Evolutionary conservation across 2,113 vertebrate species (phyloP).

Genomic region (Hippocampus abdominalis): DNA sequence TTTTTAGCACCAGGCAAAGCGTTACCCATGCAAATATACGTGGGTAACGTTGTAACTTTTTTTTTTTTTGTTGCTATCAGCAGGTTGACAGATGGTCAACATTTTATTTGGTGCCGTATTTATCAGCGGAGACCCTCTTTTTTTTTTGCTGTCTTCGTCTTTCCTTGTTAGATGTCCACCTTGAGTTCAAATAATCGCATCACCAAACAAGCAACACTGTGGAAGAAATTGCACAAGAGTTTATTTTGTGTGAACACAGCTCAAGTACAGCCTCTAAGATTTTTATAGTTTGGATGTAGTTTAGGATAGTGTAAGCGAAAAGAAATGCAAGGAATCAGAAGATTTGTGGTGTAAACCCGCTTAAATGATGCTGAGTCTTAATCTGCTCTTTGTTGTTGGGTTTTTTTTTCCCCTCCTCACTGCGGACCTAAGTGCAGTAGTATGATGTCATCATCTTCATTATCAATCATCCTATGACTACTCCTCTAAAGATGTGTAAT

Average conservation of each 20-base stretch:
- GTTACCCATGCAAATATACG: too few relatives aligned
- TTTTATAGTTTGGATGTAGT: background rate
- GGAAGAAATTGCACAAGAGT: background rate
- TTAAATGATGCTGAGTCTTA: background rate
- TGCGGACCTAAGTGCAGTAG: constrained; percentile 16
- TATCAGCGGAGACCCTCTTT: too few relatives aligned
- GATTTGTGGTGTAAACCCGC: background rate
- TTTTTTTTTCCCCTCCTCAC: constrained; percentile 13
- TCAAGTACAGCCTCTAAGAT: background rate
- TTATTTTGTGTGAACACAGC: background rate
- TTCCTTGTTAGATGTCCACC: too few relatives aligned
- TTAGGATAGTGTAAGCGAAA: background rate
- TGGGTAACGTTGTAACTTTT: too few relatives aligned
- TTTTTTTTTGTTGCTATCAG: too few relatives aligned
- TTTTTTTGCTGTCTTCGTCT: too few relatives aligned
- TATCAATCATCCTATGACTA: constrained; percentile 17
- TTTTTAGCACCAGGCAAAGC: too few relatives aligned
- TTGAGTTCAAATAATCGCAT: too few relatives aligned
- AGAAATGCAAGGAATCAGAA: background rate
- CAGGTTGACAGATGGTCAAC: too few relatives aligned
- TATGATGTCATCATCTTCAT: constrained; percentile 49
- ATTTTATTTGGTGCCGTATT: too few relatives aligned
- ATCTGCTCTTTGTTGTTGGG: constrained; percentile 9
- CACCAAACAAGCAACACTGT: background rate
- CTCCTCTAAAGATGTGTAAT: constrained; percentile 17